These are phyloP conservation scores for Eulithis prunata DNA, from an alignment of 2,888 invertebrate genomes.

Conservation along the genomic window DNA sequence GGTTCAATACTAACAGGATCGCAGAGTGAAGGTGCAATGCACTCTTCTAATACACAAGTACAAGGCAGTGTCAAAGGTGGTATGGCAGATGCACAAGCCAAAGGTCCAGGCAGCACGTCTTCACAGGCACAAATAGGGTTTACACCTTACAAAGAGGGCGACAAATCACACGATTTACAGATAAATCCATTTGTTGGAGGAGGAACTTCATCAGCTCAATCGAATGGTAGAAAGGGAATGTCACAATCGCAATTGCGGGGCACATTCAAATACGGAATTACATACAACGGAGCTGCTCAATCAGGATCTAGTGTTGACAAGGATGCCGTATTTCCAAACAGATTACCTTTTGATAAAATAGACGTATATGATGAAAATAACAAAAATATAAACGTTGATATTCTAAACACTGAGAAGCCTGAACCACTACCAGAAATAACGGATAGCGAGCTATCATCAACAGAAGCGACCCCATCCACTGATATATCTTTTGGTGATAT, in stretches of 20 bases:
- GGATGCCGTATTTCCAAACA: conserved; percentile 74
- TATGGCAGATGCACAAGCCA: conserved; percentile 93
- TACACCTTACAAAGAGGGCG: conserved; percentile 88
- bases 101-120: conserved; percentile 92
- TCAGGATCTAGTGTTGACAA: conserved; percentile 90
- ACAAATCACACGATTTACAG: conserved; percentile 77
- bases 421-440: conserved; percentile 36
- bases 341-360: conserved; percentile 73
- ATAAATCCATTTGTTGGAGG: conserved; percentile 88
- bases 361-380: conserved; percentile 73
- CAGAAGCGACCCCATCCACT: conserved; percentile 40
- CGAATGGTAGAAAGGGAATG: conserved; percentile 89
- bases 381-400: conserved; percentile 69
- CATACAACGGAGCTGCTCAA: conserved; percentile 92
- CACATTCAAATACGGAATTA: conserved; percentile 90
- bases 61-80: conserved; percentile 93
- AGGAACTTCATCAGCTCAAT: conserved; percentile 91
- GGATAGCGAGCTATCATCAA: conserved; percentile 27
- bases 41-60: conserved; percentile 91
- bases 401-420: conserved; percentile 48
- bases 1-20: conserved; percentile 91
- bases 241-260: conserved; percentile 93
- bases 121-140: conserved; percentile 96
- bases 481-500: conserved; percentile 50
- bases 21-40: conserved; percentile 89